Conservation (phyloP, 2,888 invertebrate genomes). For the Agrenia bidenticulata region DNA sequence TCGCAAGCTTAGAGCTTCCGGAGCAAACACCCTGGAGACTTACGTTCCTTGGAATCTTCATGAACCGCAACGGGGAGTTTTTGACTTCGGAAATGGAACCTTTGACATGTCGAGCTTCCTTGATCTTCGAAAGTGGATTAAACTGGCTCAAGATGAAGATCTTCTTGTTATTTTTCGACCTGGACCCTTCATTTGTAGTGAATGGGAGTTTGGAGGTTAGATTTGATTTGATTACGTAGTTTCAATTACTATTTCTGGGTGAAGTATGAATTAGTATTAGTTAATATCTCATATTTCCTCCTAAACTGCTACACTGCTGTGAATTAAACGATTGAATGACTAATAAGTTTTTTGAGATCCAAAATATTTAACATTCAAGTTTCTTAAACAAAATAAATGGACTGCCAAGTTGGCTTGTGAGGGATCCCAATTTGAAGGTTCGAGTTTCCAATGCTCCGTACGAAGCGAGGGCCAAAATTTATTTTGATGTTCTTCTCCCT, state of each 20-base stretch:
- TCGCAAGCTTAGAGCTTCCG: constrained; percentile 59
- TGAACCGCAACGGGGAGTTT: constrained; percentile 56
- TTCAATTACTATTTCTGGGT: too few relatives aligned
- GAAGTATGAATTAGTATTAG: too few relatives aligned
- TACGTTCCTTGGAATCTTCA: constrained; percentile 58
- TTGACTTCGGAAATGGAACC: constrained; percentile 55
- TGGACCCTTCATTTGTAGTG: constrained; percentile 46
- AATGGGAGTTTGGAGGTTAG: constrained; percentile 6
- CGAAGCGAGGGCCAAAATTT: background rate
- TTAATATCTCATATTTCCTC: too few relatives aligned
- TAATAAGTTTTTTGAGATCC: too few relatives aligned
- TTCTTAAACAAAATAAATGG: too few relatives aligned
- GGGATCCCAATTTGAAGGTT: background rate
- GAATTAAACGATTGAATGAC: too few relatives aligned
- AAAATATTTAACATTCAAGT: too few relatives aligned
- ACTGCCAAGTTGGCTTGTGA: background rate
- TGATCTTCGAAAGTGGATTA: constrained; percentile 56
- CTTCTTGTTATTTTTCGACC: constrained; percentile 60
- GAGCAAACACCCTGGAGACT: constrained; percentile 58
- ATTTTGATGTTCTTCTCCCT: constrained; percentile 1
- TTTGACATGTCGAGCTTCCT: constrained; percentile 55
- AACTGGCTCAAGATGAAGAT: constrained; percentile 59
- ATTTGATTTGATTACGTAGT: too few relatives aligned
- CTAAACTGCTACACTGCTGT: too few relatives aligned
- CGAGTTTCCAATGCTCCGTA: constrained; percentile 5